Evolutionary conservation across 2,113 vertebrate genomes (phyloP), one percentile per base, ranked within the genome.

Genomic region (Barnardius zonarius): DNA sequence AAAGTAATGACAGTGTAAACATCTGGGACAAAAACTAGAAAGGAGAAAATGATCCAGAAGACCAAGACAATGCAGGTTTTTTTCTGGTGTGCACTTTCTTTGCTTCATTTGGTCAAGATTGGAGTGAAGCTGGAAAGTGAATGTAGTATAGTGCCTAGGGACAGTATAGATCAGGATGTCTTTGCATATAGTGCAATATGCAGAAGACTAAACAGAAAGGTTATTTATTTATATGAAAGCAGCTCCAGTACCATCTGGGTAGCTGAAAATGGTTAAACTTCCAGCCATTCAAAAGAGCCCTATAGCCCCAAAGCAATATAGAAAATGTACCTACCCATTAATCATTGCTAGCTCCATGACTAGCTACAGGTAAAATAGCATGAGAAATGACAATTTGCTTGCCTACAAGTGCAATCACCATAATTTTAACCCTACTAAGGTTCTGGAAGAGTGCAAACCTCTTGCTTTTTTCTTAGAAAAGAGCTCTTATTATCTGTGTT

Each of bases 341-440:
- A 80, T 83, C 63, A 54, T 67, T 51, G 52, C 74, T 83, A 66
- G 35, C 20, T 57, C 52, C 8, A 3, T 64, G 85, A 62, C 72
- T 85, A 25, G 20, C 31, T 28, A 48, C 52, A 52, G 59, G 73
- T 80, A 52, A 92, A 92, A 80, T 76, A 85, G n/a, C 54, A 80
- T 2, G 11, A 63, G 80, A 91, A 91, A 73, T 73, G 35, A 87
- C 37, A 83, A 20, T 94, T 82, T 95, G 62, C 52, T 43, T 73
- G 52, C 63, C 67, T 95, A 37, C 46, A 77, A 83, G 22, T 88
- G 67, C 85, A 91, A 49, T 70, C 52, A 85, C 62, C 44, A 24
- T 92, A 89, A 93, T 95, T 97, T 82, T 89, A 93, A 85, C 62
- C 48, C 52, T 66, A 54, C 22, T 87, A 79, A 85, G 52, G 44